Percentiles rank a stretch among this genome's conserved stretches.
Conservation (phyloP, 1,140 invertebrate species). For the Megalonaias nervosa region DNA sequence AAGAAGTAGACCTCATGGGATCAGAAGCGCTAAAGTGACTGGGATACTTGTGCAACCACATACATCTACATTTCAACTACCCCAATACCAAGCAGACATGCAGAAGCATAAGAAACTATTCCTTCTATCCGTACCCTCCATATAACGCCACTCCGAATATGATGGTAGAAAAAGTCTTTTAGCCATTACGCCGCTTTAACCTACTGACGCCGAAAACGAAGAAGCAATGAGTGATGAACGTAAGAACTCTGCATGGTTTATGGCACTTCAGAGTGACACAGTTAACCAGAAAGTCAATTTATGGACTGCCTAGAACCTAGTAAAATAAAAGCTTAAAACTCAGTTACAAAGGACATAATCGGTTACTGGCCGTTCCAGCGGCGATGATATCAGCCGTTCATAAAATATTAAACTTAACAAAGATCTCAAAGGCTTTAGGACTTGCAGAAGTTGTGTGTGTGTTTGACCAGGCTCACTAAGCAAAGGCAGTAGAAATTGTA, state of each 20-base stretch:
- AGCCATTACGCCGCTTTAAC: no score
- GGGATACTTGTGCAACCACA: no score
- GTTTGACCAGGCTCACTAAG: slow-evolving; percentile 28
- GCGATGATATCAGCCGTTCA: slow-evolving; percentile 24
- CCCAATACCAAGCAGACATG: no score
- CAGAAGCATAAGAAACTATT: no score
- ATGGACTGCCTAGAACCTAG: slow-evolving; percentile 19
- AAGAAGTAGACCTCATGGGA: no score
- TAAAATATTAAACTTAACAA: neutral
- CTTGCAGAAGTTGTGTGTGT: neutral
- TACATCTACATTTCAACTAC: no score
- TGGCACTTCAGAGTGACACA: neutral
- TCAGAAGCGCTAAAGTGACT: no score
- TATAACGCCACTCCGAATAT: no score
- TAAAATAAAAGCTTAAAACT: slow-evolving; percentile 7
- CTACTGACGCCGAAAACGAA: no score
- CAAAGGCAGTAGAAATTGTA: slow-evolving; percentile 13
- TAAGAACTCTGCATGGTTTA: neutral
- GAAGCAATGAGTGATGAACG: no score
- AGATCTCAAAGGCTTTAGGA: neutral
- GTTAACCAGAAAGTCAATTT: neutral
- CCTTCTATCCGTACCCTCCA: no score
- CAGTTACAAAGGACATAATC: neutral
- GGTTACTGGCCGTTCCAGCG: slow-evolving; percentile 22
- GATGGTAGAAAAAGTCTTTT: no score